These are phyloP conservation scores for Mastigias papua DNA, from an alignment of 30 jellyfish, hydroid and myxozoan genomes.

Conservation along the genomic window DNA sequence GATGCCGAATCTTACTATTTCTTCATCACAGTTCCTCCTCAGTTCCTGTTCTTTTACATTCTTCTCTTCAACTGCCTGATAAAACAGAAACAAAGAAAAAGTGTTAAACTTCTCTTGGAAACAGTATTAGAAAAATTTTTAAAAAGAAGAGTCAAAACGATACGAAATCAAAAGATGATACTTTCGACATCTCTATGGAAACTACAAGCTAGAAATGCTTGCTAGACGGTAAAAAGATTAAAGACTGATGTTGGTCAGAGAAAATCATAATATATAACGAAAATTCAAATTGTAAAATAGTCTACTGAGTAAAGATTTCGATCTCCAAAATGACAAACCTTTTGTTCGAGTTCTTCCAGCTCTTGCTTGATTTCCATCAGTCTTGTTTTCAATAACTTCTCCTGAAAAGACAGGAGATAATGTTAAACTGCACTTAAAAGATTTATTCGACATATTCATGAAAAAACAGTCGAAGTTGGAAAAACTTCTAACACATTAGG, in stretches of 20 bases:
- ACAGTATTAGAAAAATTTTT: not conserved
- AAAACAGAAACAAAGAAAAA: not conserved
- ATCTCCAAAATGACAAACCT: constrained; percentile 25
- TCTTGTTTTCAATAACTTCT: constrained; percentile 20
- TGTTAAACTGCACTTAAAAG: too few relatives aligned
- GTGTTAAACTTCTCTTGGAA: not conserved
- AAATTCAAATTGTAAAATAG: not conserved
- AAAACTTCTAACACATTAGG: too few relatives aligned
- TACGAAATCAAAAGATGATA: not conserved
- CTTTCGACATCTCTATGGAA: not conserved
- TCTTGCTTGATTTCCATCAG: constrained; percentile 28
- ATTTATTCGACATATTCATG: not conserved
- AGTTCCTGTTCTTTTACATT: constrained; percentile 22
- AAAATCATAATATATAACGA: too few relatives aligned
- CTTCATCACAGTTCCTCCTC: constrained; percentile 25
- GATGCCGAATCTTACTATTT: not conserved
- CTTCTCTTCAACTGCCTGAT: constrained; percentile 35
- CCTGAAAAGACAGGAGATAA: not conserved
- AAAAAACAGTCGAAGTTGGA: not conserved
- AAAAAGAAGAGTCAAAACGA: too few relatives aligned
- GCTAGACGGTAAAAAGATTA: not conserved
- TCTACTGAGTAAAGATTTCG: too few relatives aligned
- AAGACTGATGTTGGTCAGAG: not conserved
- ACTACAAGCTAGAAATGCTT: not conserved
- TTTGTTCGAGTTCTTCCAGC: constrained; percentile 16